Evolutionary conservation across 2,888 invertebrate genomes (phyloP).

Genomic region (Drosophila aldrichi): DNA sequence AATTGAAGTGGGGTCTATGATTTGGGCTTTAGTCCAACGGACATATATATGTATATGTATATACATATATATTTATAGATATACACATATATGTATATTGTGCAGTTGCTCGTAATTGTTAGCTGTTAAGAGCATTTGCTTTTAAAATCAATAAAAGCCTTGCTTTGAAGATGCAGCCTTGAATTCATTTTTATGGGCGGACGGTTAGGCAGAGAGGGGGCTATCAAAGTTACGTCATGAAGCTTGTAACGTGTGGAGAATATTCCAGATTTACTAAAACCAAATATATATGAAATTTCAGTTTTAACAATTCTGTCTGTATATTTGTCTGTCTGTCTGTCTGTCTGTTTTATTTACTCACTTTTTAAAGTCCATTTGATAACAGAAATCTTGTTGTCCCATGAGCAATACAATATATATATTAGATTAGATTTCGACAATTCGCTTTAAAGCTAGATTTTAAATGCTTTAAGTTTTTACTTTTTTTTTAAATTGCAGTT

Average conservation of each 20-base stretch:
- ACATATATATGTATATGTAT: background rate
- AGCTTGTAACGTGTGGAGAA: background rate
- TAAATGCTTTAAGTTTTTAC: background rate
- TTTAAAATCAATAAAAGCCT: slow-evolving; percentile 48
- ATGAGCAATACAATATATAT: background rate
- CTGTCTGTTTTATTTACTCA: background rate
- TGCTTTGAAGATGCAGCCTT: slow-evolving; percentile 49
- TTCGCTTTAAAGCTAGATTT: background rate
- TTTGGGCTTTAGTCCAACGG: slow-evolving; percentile 22
- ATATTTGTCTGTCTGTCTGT: background rate
- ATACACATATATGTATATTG: background rate
- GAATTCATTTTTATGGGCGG: slow-evolving; percentile 18
- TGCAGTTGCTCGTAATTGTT: slow-evolving; percentile 30
- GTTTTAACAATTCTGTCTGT: background rate
- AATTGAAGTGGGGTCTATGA: slow-evolving; percentile 27
- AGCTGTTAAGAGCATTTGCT: slow-evolving; percentile 43
- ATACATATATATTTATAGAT: background rate
- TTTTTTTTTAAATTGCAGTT: background rate
- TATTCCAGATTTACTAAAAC: background rate
- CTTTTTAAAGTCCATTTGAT: background rate
- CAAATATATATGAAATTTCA: background rate
- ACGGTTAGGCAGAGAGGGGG: background rate
- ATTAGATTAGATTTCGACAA: background rate
- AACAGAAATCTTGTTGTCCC: background rate
- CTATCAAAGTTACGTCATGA: background rate